A percentile compares a stretch with the other conserved stretches of the same genome.
These are phyloP conservation scores for Tenebrio molitor DNA, from an alignment of 1,140 invertebrate genomes.

Conservation along the genomic window DNA sequence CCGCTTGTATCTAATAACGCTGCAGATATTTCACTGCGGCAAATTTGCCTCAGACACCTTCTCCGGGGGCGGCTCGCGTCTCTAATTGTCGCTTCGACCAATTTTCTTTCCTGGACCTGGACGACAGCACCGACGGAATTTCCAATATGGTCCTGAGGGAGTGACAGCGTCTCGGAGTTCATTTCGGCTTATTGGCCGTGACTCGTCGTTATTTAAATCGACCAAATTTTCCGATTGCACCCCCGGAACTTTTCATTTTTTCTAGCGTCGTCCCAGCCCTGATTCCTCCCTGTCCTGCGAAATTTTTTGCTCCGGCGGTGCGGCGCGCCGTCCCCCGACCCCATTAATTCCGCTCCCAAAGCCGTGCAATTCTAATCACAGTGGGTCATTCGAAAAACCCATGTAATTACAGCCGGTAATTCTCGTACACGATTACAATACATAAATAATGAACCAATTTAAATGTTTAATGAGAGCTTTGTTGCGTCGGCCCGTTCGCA, in stretches of 20 bases:
- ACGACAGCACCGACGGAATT: too few species aligned
- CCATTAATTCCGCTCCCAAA: slow-evolving; percentile 22
- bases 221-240: slow-evolving; percentile 11
- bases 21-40: slow-evolving; percentile 36
- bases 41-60: slow-evolving; percentile 10
- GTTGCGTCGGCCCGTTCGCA: slow-evolving; percentile 20
- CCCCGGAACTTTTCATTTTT: too few species aligned
- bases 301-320: too few species aligned
- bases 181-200: slow-evolving; percentile 33
- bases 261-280: too few species aligned
- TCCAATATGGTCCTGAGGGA: slow-evolving; percentile 27
- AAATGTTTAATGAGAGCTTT: slow-evolving; percentile 45
- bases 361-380: slow-evolving; percentile 33
- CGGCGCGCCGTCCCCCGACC: neutral
- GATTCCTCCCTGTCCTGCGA: too few species aligned
- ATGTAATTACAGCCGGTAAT: slow-evolving; percentile 35
- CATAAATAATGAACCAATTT: slow-evolving; percentile 47
- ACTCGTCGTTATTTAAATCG: slow-evolving; percentile 32
- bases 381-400: slow-evolving; percentile 31
- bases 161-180: slow-evolving; percentile 21
- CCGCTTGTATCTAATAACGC: slow-evolving; percentile 33
- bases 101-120: slow-evolving; percentile 2
- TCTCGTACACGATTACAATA: slow-evolving; percentile 38
- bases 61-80: neutral
- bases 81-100: neutral